Percentiles rank a stretch among this genome's conserved stretches.
Evolutionary conservation across 1,140 invertebrate species (phyloP).

Genomic region (Eumeta japonica): DNA sequence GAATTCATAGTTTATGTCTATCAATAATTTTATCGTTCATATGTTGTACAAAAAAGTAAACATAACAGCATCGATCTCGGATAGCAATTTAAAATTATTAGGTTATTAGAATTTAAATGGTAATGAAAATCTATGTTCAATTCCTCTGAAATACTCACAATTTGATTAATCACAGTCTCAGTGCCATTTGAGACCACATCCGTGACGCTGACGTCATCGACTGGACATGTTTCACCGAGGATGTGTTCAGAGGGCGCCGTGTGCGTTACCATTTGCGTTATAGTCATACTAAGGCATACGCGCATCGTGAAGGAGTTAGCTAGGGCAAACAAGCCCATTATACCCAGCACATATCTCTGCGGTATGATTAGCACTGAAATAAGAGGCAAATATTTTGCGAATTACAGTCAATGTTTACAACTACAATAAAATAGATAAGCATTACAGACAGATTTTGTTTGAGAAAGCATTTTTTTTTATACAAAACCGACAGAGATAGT

Average conservation of each 20-base stretch:
- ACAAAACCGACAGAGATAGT: too few species aligned
- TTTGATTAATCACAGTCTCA: too few species aligned
- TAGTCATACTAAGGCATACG: constrained; percentile 82
- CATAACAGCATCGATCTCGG: too few species aligned
- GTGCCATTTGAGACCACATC: not conserved
- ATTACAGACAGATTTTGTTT: not conserved
- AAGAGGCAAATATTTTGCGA: constrained; percentile 5
- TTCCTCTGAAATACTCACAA: not conserved
- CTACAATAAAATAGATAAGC: not conserved
- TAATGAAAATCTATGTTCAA: too few species aligned
- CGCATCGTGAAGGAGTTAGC: constrained; percentile 84
- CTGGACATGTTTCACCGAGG: constrained; percentile 39
- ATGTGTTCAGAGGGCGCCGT: constrained; percentile 25
- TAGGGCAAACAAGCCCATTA: constrained; percentile 80
- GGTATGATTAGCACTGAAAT: constrained; percentile 63
- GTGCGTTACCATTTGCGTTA: constrained; percentile 79
- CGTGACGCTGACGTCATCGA: constrained; percentile 7
- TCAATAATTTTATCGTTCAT: too few species aligned
- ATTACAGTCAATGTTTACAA: not conserved
- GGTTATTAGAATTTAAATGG: not conserved
- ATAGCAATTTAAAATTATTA: too few species aligned
- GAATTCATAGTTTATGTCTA: too few species aligned
- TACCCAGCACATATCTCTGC: constrained; percentile 71
- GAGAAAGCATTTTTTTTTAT: not conserved
- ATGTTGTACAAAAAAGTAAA: too few species aligned